Base-by-base conservation (phyloP, 2,113 vertebrate species). In the Osmerus mordax region DNA sequence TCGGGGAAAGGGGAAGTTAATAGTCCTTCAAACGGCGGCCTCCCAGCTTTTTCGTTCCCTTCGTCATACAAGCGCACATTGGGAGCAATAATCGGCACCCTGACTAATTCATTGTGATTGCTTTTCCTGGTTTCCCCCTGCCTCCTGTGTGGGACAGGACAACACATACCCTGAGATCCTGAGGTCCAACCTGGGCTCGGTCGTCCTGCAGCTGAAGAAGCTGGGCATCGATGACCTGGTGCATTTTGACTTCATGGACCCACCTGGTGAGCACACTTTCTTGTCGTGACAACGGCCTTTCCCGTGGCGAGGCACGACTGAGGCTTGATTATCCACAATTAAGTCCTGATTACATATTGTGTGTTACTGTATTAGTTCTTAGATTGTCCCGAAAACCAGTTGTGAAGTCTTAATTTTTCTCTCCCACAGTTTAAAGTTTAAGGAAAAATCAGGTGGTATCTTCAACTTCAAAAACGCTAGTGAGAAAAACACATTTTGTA, bases 161-260 rank as follows among this genome's bases (percentile, higher is more conserved):
- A 99, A 98, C 87, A 97, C 97, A 1, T 98, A 99, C 81, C 97
- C 96, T 86, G 96, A 99, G 88, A 98, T 98, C 84, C 89, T 97
- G 81, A 91, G 97, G 77, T 99, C 96, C 65, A 98, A 98, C 85
- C 90, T 98, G 86, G 96, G 95, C 80, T 97, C 96, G 56, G 95
- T 98, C 82, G 96, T 98, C 66, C 90, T 99, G 80, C 96, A 98
- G 78, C 89, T 98, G 81, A 97, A 97, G 91, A 98, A 98, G 87
- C 94, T 98, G 80, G 96, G 97, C 65, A 98, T 99, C 77, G 96
- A 99, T 86, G 96, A 99, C 83, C 92, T 99, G 89, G 96, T 99
- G 72, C 96, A 99, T 90, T 98, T 99, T 80, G 96, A 99, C 92
- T 99, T 98, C 92, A 97, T 98, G 96, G 96, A 99, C 78, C 97